Percentiles rank a stretch among this genome's conserved stretches.
These are phyloP conservation scores for Nemurella pictetii DNA, from an alignment of 2,888 invertebrate species.

Conservation along the genomic window DNA sequence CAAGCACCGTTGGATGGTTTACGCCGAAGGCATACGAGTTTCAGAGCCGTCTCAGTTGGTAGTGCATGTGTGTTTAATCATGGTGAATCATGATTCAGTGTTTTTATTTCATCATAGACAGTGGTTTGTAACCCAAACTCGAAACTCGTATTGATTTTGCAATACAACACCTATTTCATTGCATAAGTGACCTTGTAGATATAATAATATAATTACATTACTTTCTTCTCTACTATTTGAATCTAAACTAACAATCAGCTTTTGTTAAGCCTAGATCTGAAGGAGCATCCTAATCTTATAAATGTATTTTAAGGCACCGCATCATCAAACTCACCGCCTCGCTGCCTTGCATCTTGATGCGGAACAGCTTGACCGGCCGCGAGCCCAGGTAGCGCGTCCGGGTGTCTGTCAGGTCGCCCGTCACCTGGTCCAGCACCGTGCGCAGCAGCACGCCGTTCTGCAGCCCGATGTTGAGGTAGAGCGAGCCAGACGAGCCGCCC, in stretches of 20 bases:
- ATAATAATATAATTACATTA: slow-evolving; percentile 17
- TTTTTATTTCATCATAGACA: not conserved
- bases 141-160: too few species aligned
- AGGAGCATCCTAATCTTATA: too few species aligned
- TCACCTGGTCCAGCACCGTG: slow-evolving; percentile 92
- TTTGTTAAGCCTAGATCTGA: too few species aligned
- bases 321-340: slow-evolving; percentile 85
- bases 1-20: too few species aligned
- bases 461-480: slow-evolving; percentile 95
- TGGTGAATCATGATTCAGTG: slow-evolving; percentile 2
- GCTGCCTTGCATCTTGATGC: slow-evolving; percentile 92
- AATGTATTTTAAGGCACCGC: too few species aligned
- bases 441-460: slow-evolving; percentile 94
- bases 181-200: too few species aligned
- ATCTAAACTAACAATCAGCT: too few species aligned
- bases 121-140: too few species aligned
- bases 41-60: not conserved
- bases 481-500: slow-evolving; percentile 43
- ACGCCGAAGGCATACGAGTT: too few species aligned
- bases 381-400: slow-evolving; percentile 96
- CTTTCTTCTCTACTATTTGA: too few species aligned
- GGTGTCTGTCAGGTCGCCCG: slow-evolving; percentile 96
- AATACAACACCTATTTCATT: too few species aligned
- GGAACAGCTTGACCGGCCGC: slow-evolving; percentile 92
- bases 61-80: not conserved